Conservation (phyloP, 2,113 vertebrate genomes). For the Trogon surrucura region DNA sequence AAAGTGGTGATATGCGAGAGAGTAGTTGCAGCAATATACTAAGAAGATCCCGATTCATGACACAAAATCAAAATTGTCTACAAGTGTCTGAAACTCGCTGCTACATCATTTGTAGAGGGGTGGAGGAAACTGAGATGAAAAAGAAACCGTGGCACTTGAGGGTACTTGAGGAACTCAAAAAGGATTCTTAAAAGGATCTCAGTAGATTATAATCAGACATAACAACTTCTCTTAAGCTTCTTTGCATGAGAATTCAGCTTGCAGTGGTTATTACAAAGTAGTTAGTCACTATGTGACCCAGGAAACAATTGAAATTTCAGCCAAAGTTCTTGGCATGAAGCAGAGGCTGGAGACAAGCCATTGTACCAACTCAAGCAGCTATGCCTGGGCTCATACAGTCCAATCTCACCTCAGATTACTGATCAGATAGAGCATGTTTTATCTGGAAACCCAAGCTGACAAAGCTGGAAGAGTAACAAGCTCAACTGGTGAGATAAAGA, state of each 20-base stretch:
- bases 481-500: background rate
- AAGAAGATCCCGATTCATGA: background rate
- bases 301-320: background rate
- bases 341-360: background rate
- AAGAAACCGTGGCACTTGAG: background rate
- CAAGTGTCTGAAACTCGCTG: background rate
- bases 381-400: background rate
- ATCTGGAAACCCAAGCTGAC: slow-evolving; percentile 15
- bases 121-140: background rate
- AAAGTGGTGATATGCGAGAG: background rate
- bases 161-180: background rate
- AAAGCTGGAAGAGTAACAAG: slow-evolving; percentile 23
- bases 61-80: background rate
- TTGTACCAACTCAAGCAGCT: background rate
- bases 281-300: background rate
- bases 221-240: background rate
- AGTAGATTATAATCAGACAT: too few species aligned
- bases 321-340: background rate
- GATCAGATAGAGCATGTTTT: background rate
- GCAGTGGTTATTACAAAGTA: background rate
- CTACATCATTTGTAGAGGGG: background rate
- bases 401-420: background rate
- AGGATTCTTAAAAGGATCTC: too few species aligned
- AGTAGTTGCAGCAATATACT: background rate
- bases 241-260: background rate